phyloP scores from a whole-genome alignment of 2,888 invertebrate genomes.

The Endomychus coccineus region DNA sequence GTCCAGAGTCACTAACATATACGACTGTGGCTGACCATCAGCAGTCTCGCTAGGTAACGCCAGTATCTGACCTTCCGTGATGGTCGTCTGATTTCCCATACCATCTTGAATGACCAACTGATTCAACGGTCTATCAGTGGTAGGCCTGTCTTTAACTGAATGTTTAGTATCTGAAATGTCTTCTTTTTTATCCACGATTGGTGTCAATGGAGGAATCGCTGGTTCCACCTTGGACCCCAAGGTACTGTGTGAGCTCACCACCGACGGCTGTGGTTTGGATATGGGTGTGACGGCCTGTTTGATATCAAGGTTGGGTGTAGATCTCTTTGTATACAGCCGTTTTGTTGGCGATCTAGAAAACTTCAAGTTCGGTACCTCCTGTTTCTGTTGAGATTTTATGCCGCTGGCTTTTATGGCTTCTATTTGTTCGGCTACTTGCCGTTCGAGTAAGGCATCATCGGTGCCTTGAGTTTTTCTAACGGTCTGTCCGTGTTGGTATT shows the following conservation, averaged over 20 bases:
- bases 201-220: slow-evolving; percentile 11
- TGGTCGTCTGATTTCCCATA: slow-evolving; percentile 41
- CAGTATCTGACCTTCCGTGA: slow-evolving; percentile 58
- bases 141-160: slow-evolving; percentile 10
- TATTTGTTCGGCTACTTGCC: slow-evolving; percentile 41
- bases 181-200: slow-evolving; percentile 11
- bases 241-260: neutral
- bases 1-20: slow-evolving; percentile 65
- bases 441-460: slow-evolving; percentile 35
- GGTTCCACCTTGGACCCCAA: slow-evolving; percentile 3
- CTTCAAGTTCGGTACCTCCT: slow-evolving; percentile 16
- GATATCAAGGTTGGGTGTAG: too few species aligned
- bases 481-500: slow-evolving; percentile 40
- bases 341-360: too few species aligned
- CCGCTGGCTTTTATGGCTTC: slow-evolving; percentile 40
- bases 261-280: neutral
- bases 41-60: slow-evolving; percentile 67
- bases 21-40: slow-evolving; percentile 65
- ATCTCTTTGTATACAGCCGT: neutral
- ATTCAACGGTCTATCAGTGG: slow-evolving; percentile 31
- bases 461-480: slow-evolving; percentile 37
- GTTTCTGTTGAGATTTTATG: slow-evolving; percentile 19
- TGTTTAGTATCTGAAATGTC: slow-evolving; percentile 8
- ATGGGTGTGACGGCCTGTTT: slow-evolving; percentile 5
- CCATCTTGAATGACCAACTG: slow-evolving; percentile 43